Conservation (phyloP, 1,140 invertebrate genomes). For the Drosophila ananassae region DNA sequence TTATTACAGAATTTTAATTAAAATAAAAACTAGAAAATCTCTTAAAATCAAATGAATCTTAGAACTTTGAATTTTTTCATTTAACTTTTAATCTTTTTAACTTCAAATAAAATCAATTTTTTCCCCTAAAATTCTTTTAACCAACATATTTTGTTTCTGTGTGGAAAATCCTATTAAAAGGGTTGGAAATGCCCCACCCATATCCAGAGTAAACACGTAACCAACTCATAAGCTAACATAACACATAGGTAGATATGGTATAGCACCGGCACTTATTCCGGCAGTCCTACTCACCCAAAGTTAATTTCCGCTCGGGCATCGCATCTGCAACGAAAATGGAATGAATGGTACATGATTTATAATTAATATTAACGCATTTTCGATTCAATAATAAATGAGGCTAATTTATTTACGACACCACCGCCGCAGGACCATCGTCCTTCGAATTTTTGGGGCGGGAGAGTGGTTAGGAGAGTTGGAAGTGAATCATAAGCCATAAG, state of each 20-base stretch:
- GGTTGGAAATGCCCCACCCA: not conserved
- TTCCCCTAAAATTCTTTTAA: too few relatives aligned
- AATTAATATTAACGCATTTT: slow-evolving; percentile 72
- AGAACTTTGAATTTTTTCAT: too few relatives aligned
- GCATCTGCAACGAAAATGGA: slow-evolving; percentile 50
- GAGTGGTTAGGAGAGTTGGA: not conserved
- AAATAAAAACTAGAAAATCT: too few relatives aligned
- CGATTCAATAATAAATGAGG: slow-evolving; percentile 58
- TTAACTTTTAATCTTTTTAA: too few relatives aligned
- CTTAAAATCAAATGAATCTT: too few relatives aligned
- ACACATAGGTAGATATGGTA: slow-evolving; percentile 16
- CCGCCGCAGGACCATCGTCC: slow-evolving; percentile 14
- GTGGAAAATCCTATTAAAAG: slow-evolving; percentile 1
- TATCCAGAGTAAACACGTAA: slow-evolving; percentile 25
- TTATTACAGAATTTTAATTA: too few relatives aligned
- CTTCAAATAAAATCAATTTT: too few relatives aligned
- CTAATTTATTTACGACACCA: slow-evolving; percentile 70
- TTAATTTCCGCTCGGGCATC: slow-evolving; percentile 39
- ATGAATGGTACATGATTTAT: slow-evolving; percentile 47
- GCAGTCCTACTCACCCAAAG: slow-evolving; percentile 52
- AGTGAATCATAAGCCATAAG: not conserved
- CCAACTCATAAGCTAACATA: slow-evolving; percentile 24
- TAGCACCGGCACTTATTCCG: slow-evolving; percentile 2
- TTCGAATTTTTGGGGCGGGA: not conserved
- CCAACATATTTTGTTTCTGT: not conserved